Percentiles rank a stretch among this genome's conserved stretches.
Conservation (phyloP, 2,113 vertebrate species). For the Macroglossus sobrinus region DNA sequence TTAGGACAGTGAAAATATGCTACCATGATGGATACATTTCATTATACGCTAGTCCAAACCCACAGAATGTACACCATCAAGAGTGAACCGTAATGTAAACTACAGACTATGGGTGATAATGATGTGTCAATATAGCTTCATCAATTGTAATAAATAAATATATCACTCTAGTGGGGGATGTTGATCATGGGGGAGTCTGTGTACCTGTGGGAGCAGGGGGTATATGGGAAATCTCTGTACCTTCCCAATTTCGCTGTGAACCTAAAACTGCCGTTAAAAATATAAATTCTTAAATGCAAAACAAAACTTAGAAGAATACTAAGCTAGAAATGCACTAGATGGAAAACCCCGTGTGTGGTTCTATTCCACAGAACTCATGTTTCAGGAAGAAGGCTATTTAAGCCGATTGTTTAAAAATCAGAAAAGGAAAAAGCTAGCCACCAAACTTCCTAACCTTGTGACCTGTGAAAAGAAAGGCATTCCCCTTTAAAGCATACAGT, state of each 20-base stretch:
- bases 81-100: background rate
- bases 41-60: background rate
- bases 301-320: background rate
- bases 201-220: too few species aligned
- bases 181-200: background rate
- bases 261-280: background rate
- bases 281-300: background rate
- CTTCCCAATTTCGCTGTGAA: background rate
- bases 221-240: background rate
- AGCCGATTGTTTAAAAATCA: constrained; percentile 33
- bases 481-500: constrained; percentile 9
- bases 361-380: constrained; percentile 16
- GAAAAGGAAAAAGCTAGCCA: constrained; percentile 40
- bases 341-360: background rate
- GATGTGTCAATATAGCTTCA: background rate
- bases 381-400: constrained; percentile 24
- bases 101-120: background rate
- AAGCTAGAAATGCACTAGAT: constrained; percentile 22
- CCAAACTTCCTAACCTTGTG: constrained; percentile 29
- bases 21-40: background rate
- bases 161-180: background rate
- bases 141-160: background rate
- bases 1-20: background rate
- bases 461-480: constrained; percentile 26
- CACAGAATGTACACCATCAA: background rate